Percentiles rank a stretch among this genome's conserved stretches.
phyloP scores from a whole-genome alignment of 1,140 invertebrate species.

The Ceratitis capitata region DNA sequence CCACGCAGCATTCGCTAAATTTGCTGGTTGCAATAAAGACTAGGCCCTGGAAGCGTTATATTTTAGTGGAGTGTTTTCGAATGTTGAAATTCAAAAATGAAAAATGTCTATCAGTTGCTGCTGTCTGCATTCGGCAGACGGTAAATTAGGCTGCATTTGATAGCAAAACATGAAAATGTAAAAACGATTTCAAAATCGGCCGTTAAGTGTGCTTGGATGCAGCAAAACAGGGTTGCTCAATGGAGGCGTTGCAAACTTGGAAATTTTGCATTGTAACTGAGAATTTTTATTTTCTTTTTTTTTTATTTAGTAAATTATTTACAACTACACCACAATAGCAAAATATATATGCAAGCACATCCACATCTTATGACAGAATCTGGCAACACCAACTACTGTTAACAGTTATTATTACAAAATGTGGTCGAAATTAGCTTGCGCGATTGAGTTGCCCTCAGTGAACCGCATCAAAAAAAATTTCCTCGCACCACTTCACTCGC shows the following conservation, averaged over 20 bases:
- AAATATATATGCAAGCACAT: too few species aligned
- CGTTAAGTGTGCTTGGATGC: neutral
- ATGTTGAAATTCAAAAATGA: neutral
- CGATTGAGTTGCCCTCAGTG: neutral
- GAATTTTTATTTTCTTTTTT: too few species aligned
- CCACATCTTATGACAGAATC: too few species aligned
- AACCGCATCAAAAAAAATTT: neutral
- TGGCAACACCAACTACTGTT: neutral
- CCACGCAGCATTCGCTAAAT: too few species aligned
- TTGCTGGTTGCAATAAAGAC: too few species aligned
- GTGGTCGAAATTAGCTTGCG: constrained; percentile 3
- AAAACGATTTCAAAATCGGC: too few species aligned
- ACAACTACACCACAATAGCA: too few species aligned
- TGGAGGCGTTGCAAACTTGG: neutral
- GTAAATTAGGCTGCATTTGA: neutral
- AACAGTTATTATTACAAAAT: neutral
- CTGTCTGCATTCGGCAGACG: neutral
- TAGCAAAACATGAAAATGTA: neutral
- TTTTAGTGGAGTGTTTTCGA: neutral
- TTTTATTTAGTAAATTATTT: too few species aligned
- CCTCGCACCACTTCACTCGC: too few species aligned
- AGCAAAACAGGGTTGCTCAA: neutral
- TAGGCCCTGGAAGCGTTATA: neutral
- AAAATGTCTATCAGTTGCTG: neutral
- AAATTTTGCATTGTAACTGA: neutral